Percentiles rank a stretch among this genome's conserved stretches.
Conservation (phyloP, 2,888 invertebrate genomes). For the Cataglyphis livida region DNA sequence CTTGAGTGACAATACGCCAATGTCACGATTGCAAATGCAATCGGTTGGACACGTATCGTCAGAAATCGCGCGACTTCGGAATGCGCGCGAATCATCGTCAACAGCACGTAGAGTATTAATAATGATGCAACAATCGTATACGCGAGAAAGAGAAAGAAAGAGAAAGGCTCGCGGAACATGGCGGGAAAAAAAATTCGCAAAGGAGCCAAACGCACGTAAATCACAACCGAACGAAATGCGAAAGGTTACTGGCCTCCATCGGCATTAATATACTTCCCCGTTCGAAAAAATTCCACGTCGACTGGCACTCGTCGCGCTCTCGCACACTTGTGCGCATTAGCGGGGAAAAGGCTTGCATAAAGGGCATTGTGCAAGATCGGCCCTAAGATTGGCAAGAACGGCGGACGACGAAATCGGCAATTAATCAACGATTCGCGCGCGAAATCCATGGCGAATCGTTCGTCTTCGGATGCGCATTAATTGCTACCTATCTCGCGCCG, state of each 20-base stretch:
- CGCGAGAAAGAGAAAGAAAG: constrained; percentile 6
- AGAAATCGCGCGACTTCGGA: constrained; percentile 21
- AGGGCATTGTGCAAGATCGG: constrained; percentile 26
- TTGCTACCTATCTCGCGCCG: constrained; percentile 56
- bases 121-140: constrained; percentile 25
- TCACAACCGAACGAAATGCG: constrained; percentile 7
- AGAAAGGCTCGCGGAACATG: background rate
- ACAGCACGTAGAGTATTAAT: constrained; percentile 23
- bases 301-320: background rate
- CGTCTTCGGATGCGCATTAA: constrained; percentile 60
- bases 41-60: constrained; percentile 3
- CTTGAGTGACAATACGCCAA: constrained; percentile 32
- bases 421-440: constrained; percentile 55
- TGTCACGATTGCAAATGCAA: constrained; percentile 28
- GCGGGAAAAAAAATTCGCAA: background rate
- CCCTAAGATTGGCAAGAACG: constrained; percentile 11
- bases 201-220: constrained; percentile 1
- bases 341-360: background rate
- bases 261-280: background rate
- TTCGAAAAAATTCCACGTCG: constrained; percentile 1
- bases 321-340: background rate
- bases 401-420: constrained; percentile 56
- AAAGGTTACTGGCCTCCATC: constrained; percentile 8
- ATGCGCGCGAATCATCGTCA: background rate
- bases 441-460: constrained; percentile 52